Percentiles rank a stretch among this genome's conserved stretches.
These are phyloP conservation scores for Battus philenor DNA, from an alignment of 1,140 invertebrate genomes.

Conservation along the genomic window DNA sequence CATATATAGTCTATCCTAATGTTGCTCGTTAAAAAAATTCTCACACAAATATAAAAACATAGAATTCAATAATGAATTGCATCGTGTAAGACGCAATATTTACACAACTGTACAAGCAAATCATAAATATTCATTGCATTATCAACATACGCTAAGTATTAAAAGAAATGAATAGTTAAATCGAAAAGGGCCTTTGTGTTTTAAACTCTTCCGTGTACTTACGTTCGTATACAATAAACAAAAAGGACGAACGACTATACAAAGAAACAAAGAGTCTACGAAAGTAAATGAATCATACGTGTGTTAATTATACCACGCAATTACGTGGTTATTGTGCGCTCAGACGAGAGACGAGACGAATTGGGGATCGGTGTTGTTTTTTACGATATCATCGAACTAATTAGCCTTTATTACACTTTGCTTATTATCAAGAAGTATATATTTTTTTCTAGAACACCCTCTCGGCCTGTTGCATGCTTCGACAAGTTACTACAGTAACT, in stretches of 20 bases:
- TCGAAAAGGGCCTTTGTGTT: slow-evolving; percentile 25
- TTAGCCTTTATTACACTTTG: too few relatives aligned
- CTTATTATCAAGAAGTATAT: too few relatives aligned
- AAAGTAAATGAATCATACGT: slow-evolving; percentile 37
- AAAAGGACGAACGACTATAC: slow-evolving; percentile 25
- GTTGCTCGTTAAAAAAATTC: too few relatives aligned
- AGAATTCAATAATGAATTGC: too few relatives aligned
- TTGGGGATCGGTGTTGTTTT: slow-evolving; percentile 30
- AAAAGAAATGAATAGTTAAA: slow-evolving; percentile 14
- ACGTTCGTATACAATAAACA: slow-evolving; percentile 23
- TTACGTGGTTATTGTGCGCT: slow-evolving; percentile 38
- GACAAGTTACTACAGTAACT: too few relatives aligned
- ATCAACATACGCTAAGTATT: slow-evolving; percentile 2
- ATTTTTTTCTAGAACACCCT: too few relatives aligned
- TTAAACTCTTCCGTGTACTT: slow-evolving; percentile 18
- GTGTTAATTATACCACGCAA: slow-evolving; percentile 46
- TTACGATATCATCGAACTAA: too few relatives aligned
- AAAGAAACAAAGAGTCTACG: slow-evolving; percentile 43
- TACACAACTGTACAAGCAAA: slow-evolving; percentile 1
- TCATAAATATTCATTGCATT: slow-evolving; percentile 9
- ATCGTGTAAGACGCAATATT: too few relatives aligned
- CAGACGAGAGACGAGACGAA: slow-evolving; percentile 26
- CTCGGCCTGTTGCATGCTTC: too few relatives aligned
- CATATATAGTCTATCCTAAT: too few relatives aligned
- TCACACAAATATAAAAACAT: too few relatives aligned